Evolutionary conservation across 1,140 invertebrate species (phyloP), one percentile per base, ranked within the genome.

Genomic region (Nebria ingens): DNA sequence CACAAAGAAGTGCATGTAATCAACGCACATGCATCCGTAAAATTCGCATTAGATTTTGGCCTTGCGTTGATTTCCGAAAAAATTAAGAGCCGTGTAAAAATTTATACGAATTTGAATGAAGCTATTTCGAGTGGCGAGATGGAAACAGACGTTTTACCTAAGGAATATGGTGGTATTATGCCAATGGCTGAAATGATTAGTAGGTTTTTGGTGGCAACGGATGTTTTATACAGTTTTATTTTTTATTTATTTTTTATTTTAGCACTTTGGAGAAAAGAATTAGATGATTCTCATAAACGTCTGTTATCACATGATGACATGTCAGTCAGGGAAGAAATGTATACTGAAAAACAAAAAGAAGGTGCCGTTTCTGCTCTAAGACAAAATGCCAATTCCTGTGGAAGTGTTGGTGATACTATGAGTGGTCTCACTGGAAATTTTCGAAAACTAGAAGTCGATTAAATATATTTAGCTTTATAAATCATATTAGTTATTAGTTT

Each of bases 131-230:
- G 55, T 23, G 63, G 64, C 6, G 71, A 75, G 20, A 71, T 78
- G 12, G 77, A 82, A 58, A 74, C 84, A 54, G 84, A 88, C 56
- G 73, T 90, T 59, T 64, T 91, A 22, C 89, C 89, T 0, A 81
- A 86, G 62, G 89, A 91, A 65, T 91, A 90, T 65, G 87, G 87
- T 13, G 87, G 87, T 1, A 78, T 72, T 4, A 84, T 87, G 71
- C 86, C 87, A 0, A 87, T 90, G 83, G 77, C 79, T 25, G 82
- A 88, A 67, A 90, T 91, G 87, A 90, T 90, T 58, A 81, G 88
- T 90, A 68, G 76, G 67, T 51, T 22, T n/a, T 51, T 54, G 15
- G 6, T 34, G n/a, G 6, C n/a, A 34, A 34, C 25, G 25, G 6
- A 34, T 2, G 19, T 22, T 20, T 50, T 6, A 15, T 9, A 9